Evolutionary conservation across 2,113 vertebrate species (phyloP), one percentile per base, ranked within the genome.

Genomic region (Callipepla californica): DNA sequence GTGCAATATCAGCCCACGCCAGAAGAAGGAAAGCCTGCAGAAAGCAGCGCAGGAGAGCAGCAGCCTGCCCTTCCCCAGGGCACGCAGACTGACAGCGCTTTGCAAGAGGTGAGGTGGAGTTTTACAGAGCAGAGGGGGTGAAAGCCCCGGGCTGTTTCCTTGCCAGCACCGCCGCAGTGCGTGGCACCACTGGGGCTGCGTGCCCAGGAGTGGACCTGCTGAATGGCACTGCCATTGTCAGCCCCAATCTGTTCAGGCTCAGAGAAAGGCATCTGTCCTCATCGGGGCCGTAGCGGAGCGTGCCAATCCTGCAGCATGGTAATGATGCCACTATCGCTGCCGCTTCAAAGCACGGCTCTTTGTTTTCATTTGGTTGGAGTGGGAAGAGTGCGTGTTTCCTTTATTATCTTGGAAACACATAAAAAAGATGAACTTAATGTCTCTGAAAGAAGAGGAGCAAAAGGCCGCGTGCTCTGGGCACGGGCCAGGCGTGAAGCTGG

Each of bases 41-140:
- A 20, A 78, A 58, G 50, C 26, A 7, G 20, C 19, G 3, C 4
- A 2, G 2, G 23, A 66, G 20, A 30, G 26, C 58, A 50, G 16
- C 30, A 6, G 34, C 73, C 12, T 13, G 58, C 38, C 75, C 8
- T 23, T 23, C 16, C 50, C 26, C 1, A 3, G 13, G 40, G 40
- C 40, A 40, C 12, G 3, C 26, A 40, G 53, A 14, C 48, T 34
- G 62, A 4, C 44, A 42, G 18, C 18, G 61, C 26, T 15, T 28
- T 55, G 1, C 42, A 5, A 2, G 3, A 15, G 40, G 21, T 25
- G n/a, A 18, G 12, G 11, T 0, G 0, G 15, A 4, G 47, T 22
- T 61, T 11, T 20, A 4, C 50, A 50, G 5, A 45, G 38, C 22
- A 8, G 9, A 8, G 9, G 15, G 16, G 38, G 20, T 18, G 34